Conservation (phyloP, 2,113 vertebrate genomes). For the Gnathochromis pfefferi region DNA sequence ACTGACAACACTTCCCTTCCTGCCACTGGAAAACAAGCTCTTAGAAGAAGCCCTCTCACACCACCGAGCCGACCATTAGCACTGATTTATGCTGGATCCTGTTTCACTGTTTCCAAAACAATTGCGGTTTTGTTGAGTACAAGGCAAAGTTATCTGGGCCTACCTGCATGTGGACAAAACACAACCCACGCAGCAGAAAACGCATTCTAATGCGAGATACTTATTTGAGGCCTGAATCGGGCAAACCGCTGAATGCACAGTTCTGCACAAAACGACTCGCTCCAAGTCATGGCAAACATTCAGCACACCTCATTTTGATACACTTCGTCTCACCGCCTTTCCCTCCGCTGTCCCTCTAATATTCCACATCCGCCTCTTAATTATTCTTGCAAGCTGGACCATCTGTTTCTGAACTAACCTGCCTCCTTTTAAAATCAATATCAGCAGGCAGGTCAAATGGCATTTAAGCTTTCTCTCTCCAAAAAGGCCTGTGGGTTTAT, state of each 20-base stretch:
- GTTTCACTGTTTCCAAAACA: slow-evolving; percentile 63
- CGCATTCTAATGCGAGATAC: background rate
- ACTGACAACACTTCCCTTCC: slow-evolving; percentile 8
- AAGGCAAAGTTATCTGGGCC: background rate
- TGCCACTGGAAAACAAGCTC: slow-evolving; percentile 26
- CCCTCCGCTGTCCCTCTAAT: slow-evolving; percentile 44
- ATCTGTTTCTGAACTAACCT: slow-evolving; percentile 54
- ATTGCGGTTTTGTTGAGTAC: background rate
- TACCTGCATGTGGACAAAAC: slow-evolving; percentile 31
- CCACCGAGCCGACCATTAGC: slow-evolving; percentile 44
- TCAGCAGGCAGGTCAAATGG: slow-evolving; percentile 11
- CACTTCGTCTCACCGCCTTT: slow-evolving; percentile 35
- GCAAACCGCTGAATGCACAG: background rate
- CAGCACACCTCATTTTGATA: slow-evolving; percentile 40
- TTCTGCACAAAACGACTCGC: slow-evolving; percentile 8
- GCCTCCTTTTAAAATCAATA: slow-evolving; percentile 17
- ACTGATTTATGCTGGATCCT: slow-evolving; percentile 56
- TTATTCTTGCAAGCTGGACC: slow-evolving; percentile 48
- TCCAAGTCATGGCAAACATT: slow-evolving; percentile 15
- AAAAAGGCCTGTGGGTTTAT: background rate
- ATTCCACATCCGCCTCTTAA: slow-evolving; percentile 60
- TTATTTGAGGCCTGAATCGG: background rate
- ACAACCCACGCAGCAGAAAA: background rate
- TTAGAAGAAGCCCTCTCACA: slow-evolving; percentile 25
- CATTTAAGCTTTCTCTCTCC: background rate